phyloP scores from a whole-genome alignment of 53 echinoderm and acorn worm species.

The Stichopus horrens region DNA sequence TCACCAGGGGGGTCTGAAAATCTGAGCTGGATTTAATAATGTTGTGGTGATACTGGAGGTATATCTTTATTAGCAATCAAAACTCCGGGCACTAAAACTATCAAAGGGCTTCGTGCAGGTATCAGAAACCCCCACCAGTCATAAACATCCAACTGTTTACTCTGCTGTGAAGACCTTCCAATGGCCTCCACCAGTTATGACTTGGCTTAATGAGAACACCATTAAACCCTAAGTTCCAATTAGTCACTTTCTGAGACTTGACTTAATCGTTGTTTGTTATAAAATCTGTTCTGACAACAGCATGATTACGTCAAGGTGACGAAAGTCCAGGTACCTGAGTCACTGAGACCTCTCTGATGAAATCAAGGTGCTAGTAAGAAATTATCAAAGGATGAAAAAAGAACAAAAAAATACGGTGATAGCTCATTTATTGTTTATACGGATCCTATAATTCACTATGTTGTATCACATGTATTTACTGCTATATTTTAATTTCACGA shows the following conservation, averaged over 20 bases:
- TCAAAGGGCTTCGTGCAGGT: background rate
- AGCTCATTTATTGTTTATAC: no score
- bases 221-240: background rate
- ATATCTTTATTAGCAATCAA: background rate
- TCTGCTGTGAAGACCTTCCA: background rate
- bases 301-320: no score
- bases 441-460: no score
- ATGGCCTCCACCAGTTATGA: background rate
- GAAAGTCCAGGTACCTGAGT: no score
- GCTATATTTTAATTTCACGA: no score
- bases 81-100: background rate
- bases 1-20: background rate
- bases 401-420: no score
- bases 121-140: background rate
- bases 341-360: no score
- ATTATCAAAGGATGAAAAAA: no score
- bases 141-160: slow-evolving; percentile 1
- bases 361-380: no score
- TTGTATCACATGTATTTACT: no score
- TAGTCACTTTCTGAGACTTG: background rate
- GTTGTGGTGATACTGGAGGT: background rate
- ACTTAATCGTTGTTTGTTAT: no score
- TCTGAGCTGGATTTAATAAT: slow-evolving; percentile 1
- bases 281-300: no score
- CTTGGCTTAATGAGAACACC: background rate